phyloP scores from a whole-genome alignment of 2,113 vertebrate species.

The Platysternon megacephalum region DNA sequence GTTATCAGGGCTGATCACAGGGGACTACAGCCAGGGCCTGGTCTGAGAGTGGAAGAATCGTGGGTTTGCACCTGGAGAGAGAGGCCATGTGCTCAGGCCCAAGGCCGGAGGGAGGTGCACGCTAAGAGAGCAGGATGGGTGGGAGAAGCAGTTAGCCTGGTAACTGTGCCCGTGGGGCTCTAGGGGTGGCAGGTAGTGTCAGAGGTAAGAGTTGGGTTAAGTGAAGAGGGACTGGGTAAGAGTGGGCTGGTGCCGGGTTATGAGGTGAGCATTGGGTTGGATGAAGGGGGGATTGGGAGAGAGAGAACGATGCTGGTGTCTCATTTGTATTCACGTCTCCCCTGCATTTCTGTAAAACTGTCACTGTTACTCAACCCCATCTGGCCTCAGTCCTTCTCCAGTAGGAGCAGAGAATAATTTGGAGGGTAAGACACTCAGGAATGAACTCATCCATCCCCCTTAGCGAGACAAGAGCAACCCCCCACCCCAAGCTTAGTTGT shows the following conservation, averaged over 20 bases:
- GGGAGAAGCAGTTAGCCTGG: background rate
- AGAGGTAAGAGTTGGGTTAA: background rate
- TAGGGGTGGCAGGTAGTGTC: no score
- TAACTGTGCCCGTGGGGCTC: background rate
- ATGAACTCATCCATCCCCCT: background rate
- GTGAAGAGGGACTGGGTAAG: background rate
- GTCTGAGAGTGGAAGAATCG: background rate
- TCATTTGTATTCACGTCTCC: no score
- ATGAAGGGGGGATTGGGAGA: background rate
- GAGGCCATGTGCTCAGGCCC: background rate
- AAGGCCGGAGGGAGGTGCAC: background rate
- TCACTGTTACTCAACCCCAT: background rate
- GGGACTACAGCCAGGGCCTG: background rate
- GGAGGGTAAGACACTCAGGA: background rate
- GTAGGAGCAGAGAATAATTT: background rate
- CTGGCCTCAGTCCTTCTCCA: background rate
- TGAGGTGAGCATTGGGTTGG: background rate
- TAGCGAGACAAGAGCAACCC: background rate
- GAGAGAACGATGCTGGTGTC: background rate
- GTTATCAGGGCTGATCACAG: fast-evolving
- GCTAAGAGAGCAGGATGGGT: background rate
- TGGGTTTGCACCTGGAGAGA: background rate
- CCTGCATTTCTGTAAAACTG: background rate
- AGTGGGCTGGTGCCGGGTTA: background rate
- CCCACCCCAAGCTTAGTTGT: background rate